phyloP scores from a whole-genome alignment of 2,113 vertebrate species.

The Clinocottus analis region DNA sequence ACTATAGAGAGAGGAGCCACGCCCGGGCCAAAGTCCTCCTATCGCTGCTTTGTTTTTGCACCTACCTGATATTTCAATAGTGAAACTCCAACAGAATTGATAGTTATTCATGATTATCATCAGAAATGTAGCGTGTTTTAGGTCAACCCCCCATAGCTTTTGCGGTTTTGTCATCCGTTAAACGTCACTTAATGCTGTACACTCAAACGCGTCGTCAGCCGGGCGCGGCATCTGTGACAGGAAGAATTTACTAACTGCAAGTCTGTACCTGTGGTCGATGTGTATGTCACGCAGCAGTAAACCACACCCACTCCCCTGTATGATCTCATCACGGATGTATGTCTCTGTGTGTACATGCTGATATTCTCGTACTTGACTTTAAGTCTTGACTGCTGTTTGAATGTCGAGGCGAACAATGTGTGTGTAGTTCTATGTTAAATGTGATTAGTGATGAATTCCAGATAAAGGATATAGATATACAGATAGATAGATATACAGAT shows the following conservation, averaged over 20 bases:
- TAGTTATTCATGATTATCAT: neutral
- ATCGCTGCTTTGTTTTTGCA: conserved; percentile 5
- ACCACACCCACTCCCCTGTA: conserved; percentile 16
- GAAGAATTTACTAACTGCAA: conserved; percentile 35
- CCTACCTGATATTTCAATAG: conserved; percentile 10
- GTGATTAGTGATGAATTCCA: neutral
- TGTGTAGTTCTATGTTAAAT: neutral
- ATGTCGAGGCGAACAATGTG: neutral
- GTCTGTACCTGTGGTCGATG: conserved; percentile 44
- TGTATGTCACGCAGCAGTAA: conserved; percentile 5
- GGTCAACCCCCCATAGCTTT: neutral
- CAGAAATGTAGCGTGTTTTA: neutral
- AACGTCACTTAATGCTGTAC: neutral
- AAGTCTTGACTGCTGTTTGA: neutral
- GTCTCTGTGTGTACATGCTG: neutral
- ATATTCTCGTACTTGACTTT: neutral
- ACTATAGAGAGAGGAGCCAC: conserved; percentile 60
- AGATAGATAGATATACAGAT: too few species aligned
- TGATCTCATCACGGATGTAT: conserved; percentile 11
- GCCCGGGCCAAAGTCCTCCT: conserved; percentile 55
- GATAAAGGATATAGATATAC: too few species aligned
- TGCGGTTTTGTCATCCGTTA: neutral
- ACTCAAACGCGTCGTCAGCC: conserved; percentile 19
- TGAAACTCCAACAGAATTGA: neutral
- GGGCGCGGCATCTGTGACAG: conserved; percentile 34